Conservation (phyloP, 2,888 invertebrate genomes). For the Troglohyphantes excavatus region DNA sequence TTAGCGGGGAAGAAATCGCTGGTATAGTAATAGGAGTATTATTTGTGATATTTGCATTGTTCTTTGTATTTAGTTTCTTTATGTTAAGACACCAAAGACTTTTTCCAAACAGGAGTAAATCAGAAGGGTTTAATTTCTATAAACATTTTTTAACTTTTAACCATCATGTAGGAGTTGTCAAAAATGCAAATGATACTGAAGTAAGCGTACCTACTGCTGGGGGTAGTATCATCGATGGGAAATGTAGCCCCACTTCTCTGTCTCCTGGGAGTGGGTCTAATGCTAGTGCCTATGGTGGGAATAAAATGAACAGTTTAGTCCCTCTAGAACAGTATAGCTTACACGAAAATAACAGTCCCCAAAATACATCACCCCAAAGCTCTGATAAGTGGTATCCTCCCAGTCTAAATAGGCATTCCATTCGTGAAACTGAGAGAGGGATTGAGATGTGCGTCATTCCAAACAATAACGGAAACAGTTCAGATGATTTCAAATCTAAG, state of each 20-base stretch:
- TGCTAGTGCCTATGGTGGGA: conserved; percentile 67
- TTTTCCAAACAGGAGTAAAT: conserved; percentile 69
- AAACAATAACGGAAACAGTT: conserved; percentile 41
- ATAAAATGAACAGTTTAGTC: conserved; percentile 70
- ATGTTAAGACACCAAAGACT: conserved; percentile 77
- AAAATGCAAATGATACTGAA: conserved; percentile 63
- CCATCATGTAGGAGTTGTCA: conserved; percentile 64
- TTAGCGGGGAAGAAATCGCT: conserved; percentile 80
- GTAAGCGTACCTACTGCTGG: conserved; percentile 37
- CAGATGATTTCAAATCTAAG: conserved; percentile 51
- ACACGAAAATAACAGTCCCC: conserved; percentile 63
- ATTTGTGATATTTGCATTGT: conserved; percentile 79
- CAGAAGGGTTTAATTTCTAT: conserved; percentile 64
- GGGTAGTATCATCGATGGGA: conserved; percentile 50
- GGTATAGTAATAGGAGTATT: conserved; percentile 80
- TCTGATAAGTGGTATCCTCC: conserved; percentile 68
- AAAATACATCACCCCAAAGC: conserved; percentile 48
- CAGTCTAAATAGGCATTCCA: conserved; percentile 66
- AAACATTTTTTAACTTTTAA: conserved; percentile 76
- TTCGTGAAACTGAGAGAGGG: conserved; percentile 70
- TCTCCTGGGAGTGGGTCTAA: conserved; percentile 75
- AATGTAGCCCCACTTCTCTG: conserved; percentile 57
- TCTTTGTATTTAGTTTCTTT: conserved; percentile 79
- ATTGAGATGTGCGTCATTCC: conserved; percentile 74
- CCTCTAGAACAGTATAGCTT: conserved; percentile 73